Evolutionary conservation across 1,140 invertebrate species (phyloP).

Genomic region (Tetramorium parvispinum): DNA sequence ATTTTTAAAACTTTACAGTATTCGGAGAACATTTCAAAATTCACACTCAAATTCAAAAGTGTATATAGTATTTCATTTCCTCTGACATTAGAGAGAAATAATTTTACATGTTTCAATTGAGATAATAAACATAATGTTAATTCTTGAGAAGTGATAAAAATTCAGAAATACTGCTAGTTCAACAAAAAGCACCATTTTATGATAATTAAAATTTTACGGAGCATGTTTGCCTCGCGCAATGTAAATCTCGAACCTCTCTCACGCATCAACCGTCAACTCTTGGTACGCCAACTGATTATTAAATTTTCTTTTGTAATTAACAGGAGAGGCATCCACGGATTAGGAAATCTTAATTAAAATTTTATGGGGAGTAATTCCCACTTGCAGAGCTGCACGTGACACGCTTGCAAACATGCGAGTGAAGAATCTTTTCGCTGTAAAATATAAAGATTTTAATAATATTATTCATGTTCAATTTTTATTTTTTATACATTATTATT

Average conservation of each 20-base stretch:
- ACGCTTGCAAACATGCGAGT: constrained; percentile 10
- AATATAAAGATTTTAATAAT: background rate
- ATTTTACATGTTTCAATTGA: background rate
- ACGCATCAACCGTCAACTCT: constrained; percentile 30
- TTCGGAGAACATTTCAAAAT: background rate
- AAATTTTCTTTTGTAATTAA: constrained; percentile 75
- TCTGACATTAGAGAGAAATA: background rate
- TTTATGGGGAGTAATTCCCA: constrained; percentile 76
- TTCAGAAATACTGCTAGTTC: background rate
- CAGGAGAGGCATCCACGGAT: constrained; percentile 61
- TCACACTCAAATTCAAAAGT: background rate
- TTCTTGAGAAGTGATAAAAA: constrained; percentile 46
- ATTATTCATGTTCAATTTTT: background rate
- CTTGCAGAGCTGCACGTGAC: constrained; percentile 47
- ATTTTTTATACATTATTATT: background rate
- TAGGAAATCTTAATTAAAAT: constrained; percentile 80
- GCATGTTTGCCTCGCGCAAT: constrained; percentile 37
- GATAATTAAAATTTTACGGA: constrained; percentile 79
- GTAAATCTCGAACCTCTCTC: constrained; percentile 64
- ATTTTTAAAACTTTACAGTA: background rate
- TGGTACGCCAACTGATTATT: constrained; percentile 62
- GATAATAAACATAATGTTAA: constrained; percentile 32
- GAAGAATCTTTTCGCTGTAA: background rate
- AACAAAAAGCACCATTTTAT: constrained; percentile 72
- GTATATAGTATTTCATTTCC: background rate